Evolutionary conservation across 2,113 vertebrate species (phyloP), one percentile per base, ranked within the genome.

Genomic region (Corythoichthys haematopterus): DNA sequence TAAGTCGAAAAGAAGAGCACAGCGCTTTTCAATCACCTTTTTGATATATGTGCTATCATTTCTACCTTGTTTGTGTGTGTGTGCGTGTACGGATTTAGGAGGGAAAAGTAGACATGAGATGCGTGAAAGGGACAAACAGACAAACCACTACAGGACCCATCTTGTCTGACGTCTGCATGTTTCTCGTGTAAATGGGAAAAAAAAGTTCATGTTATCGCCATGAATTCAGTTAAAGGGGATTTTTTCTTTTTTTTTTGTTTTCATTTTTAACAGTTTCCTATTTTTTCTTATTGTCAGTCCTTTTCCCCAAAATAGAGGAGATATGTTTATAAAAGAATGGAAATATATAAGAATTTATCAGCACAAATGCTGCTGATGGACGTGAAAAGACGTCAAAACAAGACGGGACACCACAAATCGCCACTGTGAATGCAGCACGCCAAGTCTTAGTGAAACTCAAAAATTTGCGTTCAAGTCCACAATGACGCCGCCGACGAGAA

Each of bases 371-470:
- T 93, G 93, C 92, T 94, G 92, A 92, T 90, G 78, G 86, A 92
- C 92, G 91, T 94, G 94, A 94, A 92, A 93, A 13, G 0, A 47
- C 3, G 46, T 94, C 92, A 89, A 90, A 88, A 89, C 93, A 94
- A 94, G 95, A 95, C 94, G 94, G 93, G 93, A 90, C 90, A 91
- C 93, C 88, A 89, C 11, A 35, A 56, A 56, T 56, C 33, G 28
- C 55, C 4, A 57, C 35, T 36, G 55, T 57, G 55, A 57, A 57
- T 33, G 55, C 55, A 57, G 55, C 55, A 57, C 55, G 35, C 13
- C 53, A 9, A 10, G 20, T 9, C 28, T 9, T 20, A 33, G 28
- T 9, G 7, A 15, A 56, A 35, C 15, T 52, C n/a, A 0, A 10
- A 56, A 56, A 10, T 56, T 55, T 50, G 13, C 14, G 14, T 50